Conservation (phyloP, 2,888 invertebrate genomes). For the Rhingia campestris region DNA sequence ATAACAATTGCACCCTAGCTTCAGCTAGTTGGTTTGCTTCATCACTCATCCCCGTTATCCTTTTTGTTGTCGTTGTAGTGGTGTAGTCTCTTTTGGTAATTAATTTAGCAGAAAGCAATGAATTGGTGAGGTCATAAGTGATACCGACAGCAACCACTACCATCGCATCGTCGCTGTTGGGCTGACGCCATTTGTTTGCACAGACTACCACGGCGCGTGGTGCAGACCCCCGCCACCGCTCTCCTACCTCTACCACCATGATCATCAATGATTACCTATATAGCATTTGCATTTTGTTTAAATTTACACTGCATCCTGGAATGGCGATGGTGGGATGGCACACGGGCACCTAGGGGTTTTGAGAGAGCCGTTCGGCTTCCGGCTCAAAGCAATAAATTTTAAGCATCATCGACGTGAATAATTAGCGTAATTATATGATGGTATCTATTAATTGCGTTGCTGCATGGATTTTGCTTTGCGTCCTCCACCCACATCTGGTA, state of each 20-base stretch:
- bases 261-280: slow-evolving; percentile 33
- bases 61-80: slow-evolving; percentile 12
- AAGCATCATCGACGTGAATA: slow-evolving; percentile 74
- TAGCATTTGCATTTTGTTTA: slow-evolving; percentile 57
- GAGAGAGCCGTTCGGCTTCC: slow-evolving; percentile 48
- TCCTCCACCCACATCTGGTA: slow-evolving; percentile 51
- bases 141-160: slow-evolving; percentile 43
- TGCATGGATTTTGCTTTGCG: slow-evolving; percentile 65
- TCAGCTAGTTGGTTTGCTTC: background rate
- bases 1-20: slow-evolving; percentile 9
- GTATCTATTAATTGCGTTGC: slow-evolving; percentile 72
- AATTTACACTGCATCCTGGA: slow-evolving; percentile 39
- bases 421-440: slow-evolving; percentile 73
- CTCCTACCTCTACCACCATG: background rate
- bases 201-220: background rate
- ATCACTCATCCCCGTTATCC: slow-evolving; percentile 18
- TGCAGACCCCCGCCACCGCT: background rate
- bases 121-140: slow-evolving; percentile 66
- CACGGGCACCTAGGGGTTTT: background rate
- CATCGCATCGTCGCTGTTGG: background rate
- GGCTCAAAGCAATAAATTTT: slow-evolving; percentile 70
- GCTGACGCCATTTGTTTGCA: slow-evolving; percentile 9
- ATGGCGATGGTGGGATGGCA: background rate
- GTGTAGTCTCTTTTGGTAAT: slow-evolving; percentile 44
- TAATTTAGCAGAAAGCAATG: slow-evolving; percentile 67